Evolutionary conservation across 2,797 vertebrate species (phyloP).

Genomic region (Spheniscus humboldti): DNA sequence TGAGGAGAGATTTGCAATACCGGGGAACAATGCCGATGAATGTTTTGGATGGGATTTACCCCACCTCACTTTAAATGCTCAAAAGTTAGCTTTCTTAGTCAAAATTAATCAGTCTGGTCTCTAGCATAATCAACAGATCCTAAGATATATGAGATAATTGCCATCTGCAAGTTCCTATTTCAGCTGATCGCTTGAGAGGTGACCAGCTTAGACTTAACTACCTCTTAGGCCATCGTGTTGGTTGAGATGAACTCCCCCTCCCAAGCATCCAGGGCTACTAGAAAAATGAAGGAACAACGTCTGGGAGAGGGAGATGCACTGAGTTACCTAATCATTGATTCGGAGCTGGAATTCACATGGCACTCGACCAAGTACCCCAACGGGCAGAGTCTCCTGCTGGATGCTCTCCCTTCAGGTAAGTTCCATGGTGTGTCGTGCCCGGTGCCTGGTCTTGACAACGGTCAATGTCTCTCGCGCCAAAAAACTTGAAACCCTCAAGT

Average conservation of each 20-base stretch:
- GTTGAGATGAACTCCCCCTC: background rate
- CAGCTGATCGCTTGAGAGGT: background rate
- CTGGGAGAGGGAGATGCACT: background rate
- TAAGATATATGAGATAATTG: background rate
- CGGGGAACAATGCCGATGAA: background rate
- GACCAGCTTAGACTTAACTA: background rate
- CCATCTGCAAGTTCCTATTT: background rate
- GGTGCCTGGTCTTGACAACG: background rate
- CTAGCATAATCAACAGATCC: background rate
- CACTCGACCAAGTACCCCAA: background rate
- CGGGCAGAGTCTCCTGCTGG: background rate
- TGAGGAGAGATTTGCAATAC: background rate
- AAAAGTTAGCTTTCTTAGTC: background rate
- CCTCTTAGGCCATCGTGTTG: rapidly evolving
- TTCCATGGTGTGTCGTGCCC: rapidly evolving
- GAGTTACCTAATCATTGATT: background rate
- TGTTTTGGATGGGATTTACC: background rate
- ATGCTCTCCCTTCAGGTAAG: background rate
- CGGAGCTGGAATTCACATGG: background rate
- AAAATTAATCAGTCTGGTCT: background rate
- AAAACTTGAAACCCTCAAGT: background rate
- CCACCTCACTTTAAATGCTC: background rate
- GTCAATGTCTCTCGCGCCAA: rapidly evolving
- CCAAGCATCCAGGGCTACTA: background rate
- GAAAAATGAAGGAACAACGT: background rate